Evolutionary conservation across 1,140 invertebrate species (phyloP).

Genomic region (Portunus trituberculatus): DNA sequence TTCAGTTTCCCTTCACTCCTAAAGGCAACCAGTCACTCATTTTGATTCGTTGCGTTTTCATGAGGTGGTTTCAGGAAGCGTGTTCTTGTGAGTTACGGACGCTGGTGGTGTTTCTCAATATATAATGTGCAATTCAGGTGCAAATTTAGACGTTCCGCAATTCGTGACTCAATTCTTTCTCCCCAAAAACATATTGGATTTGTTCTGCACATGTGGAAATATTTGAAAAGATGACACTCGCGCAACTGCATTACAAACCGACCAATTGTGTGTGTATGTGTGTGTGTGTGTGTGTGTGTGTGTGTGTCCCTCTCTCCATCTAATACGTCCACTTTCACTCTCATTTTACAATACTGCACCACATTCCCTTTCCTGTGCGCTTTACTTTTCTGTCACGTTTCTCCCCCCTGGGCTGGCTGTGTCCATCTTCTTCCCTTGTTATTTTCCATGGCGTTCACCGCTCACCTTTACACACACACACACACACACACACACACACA

Average conservation of each 20-base stretch:
- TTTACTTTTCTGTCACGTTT: not conserved
- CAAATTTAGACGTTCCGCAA: too few species aligned
- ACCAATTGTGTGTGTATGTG: not conserved
- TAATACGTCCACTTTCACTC: not conserved
- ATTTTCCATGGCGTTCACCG: not conserved
- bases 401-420: not conserved
- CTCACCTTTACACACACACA: not conserved
- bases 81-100: not conserved
- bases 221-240: not conserved
- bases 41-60: not conserved
- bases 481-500: conserved; percentile 15
- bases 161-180: too few species aligned
- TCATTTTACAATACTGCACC: too few species aligned
- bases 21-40: too few species aligned
- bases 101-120: not conserved
- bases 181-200: too few species aligned
- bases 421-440: not conserved
- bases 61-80: not conserved
- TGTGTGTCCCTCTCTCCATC: not conserved
- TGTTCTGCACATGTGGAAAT: not conserved
- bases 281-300: conserved; percentile 26
- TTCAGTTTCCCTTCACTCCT: not conserved
- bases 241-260: not conserved
- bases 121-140: not conserved
- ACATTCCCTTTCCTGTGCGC: not conserved